Base-by-base conservation (phyloP, 2,797 vertebrate species). In the Spheniscus humboldti region DNA sequence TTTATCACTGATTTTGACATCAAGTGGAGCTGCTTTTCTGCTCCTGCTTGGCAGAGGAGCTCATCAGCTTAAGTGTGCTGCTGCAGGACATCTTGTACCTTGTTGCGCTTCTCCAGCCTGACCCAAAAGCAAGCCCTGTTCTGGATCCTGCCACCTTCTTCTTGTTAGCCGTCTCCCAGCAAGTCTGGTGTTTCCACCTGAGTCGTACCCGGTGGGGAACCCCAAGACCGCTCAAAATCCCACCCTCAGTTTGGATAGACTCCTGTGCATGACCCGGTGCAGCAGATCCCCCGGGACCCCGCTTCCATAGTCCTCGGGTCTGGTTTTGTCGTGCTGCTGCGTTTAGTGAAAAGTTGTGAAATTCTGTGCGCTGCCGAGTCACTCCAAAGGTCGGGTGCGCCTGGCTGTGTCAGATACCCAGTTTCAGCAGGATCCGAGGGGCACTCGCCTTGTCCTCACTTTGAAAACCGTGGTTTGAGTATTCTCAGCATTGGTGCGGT, bases 361-460 rank as follows among this genome's bases (percentile, higher is more conserved):
- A 22, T 25, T 10, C 19, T 4, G 9, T 5, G 31, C 4, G 3
- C 30, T 31, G 35, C 67, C 20, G 4, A 25, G 30, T 37, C 4
- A 0, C 45, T 31, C 10, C 1, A 2, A 11, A 9, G 35, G 4
- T 9, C 0, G 16, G 66, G 30, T 4, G 50, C 0, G 4, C 28
- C 18, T 7, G 47, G 33, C 55, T 16, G 15, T 13, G n/a, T 19
- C 10, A 4, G 62, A 5, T 9, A 9, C 25, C 33, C 23, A 1
- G 47, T 59, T 57, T 7, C 50, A 18, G 39, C 25, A 4, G 3
- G 39, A 7, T 13, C 35, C 5, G 7, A n/a, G 52, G 59, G 41
- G 16, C 41, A 1, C 41, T 22, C 17, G 71, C 37, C 52, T 37
- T 16, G 30, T 8, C 53, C 60, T 10, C 13, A 1, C 47, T 48